Conservation (phyloP, 2,113 vertebrate species). For the Bolborhynchus lineola region DNA sequence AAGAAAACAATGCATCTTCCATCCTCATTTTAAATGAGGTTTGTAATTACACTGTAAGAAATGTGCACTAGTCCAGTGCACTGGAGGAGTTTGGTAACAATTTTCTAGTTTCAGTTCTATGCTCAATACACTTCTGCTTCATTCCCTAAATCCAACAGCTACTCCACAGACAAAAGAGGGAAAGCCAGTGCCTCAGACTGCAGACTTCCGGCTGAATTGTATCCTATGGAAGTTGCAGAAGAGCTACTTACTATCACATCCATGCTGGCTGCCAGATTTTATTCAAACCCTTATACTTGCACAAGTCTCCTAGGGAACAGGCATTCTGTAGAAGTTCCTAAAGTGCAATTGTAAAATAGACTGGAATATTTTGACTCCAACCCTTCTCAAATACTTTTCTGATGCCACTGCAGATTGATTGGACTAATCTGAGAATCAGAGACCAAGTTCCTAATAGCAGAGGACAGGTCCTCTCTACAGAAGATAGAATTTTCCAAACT, state of each 20-base stretch:
- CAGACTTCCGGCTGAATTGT: not conserved
- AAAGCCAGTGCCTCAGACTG: not conserved
- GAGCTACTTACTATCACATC: not conserved
- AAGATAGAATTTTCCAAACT: not conserved
- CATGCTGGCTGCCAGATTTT: not conserved
- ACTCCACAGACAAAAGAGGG: not conserved
- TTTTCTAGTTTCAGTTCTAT: not conserved
- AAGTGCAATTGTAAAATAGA: not conserved
- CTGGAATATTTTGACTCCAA: not conserved
- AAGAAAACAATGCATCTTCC: not conserved
- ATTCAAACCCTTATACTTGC: not conserved
- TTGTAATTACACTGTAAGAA: not conserved
- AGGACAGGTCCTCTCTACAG: not conserved
- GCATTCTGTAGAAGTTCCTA: not conserved
- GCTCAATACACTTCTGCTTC: not conserved
- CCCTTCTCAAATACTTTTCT: not conserved
- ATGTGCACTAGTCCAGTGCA: too few species aligned
- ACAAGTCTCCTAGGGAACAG: not conserved
- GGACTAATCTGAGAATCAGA: not conserved
- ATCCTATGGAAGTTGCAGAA: not conserved
- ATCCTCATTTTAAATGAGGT: not conserved
- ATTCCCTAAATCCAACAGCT: not conserved
- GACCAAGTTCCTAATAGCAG: not conserved
- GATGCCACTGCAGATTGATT: not conserved
- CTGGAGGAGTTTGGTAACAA: not conserved